phyloP scores from a whole-genome alignment of 2,113 vertebrate species.

The Scomber scombrus region DNA sequence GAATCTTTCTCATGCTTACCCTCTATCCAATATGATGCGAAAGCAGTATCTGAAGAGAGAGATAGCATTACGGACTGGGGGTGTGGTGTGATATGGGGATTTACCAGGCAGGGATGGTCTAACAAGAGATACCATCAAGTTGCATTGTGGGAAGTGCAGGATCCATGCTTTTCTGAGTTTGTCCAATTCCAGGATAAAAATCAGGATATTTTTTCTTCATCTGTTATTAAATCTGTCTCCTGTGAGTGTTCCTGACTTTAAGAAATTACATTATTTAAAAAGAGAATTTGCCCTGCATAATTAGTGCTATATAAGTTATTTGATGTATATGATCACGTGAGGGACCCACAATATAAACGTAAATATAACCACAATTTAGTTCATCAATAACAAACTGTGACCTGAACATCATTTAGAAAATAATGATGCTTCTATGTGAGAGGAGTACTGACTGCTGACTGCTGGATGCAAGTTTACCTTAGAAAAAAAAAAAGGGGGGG shows the following conservation, averaged over 20 bases:
- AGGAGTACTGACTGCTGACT: not conserved
- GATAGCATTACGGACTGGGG: too few relatives aligned
- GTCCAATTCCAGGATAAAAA: not conserved
- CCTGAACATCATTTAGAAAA: constrained; percentile 1
- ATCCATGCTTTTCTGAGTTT: not conserved
- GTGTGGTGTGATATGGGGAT: not conserved
- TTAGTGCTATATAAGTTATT: too few relatives aligned
- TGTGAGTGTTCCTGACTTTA: not conserved
- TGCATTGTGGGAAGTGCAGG: not conserved
- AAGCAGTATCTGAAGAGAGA: too few relatives aligned
- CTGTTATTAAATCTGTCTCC: not conserved
- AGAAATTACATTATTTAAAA: not conserved
- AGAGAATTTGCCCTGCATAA: too few relatives aligned
- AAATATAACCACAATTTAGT: not conserved
- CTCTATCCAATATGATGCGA: too few relatives aligned
- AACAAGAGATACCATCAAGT: not conserved
- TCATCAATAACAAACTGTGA: not conserved
- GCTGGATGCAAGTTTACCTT: not conserved
- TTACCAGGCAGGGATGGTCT: not conserved
- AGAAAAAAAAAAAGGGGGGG: not conserved
- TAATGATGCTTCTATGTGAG: constrained; percentile 5
- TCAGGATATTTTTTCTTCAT: not conserved
- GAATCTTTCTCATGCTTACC: too few relatives aligned
- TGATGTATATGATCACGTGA: not conserved
- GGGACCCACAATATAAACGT: not conserved